phyloP scores from a whole-genome alignment of 2,888 invertebrate genomes.

The Ophion costatus region DNA sequence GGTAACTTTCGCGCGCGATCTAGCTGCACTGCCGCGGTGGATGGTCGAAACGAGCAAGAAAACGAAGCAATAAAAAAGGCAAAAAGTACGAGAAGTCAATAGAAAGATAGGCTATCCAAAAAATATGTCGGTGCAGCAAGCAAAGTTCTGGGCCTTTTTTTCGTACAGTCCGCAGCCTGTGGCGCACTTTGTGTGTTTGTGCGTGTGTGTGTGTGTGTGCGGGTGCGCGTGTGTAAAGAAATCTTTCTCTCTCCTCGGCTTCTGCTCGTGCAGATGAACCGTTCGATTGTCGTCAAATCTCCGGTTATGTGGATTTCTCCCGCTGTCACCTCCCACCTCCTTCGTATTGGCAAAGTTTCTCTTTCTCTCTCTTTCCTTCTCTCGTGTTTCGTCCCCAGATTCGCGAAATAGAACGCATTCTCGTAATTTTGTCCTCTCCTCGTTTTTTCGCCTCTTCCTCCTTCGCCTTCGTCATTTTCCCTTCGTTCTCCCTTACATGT shows the following conservation, averaged over 20 bases:
- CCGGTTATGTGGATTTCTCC: conserved; percentile 49
- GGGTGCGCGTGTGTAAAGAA: conserved; percentile 3
- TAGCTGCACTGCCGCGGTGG: too few relatives aligned
- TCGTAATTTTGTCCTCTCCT: conserved; percentile 40
- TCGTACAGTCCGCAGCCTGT: conserved; percentile 26
- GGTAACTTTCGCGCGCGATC: too few relatives aligned
- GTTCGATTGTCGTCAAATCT: conserved; percentile 68
- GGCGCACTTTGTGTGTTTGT: conserved; percentile 32
- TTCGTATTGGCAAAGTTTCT: conserved; percentile 16
- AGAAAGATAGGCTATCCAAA: conserved; percentile 10
- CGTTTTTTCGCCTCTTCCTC: conserved; percentile 4
- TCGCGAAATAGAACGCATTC: conserved; percentile 31
- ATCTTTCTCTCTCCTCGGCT: conserved; percentile 45
- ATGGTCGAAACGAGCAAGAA: conserved; percentile 4
- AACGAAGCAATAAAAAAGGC: conserved; percentile 2
- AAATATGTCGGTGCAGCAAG: conserved; percentile 33
- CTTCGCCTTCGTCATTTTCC: background rate
- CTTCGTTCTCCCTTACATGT: conserved; percentile 15
- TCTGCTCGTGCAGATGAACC: conserved; percentile 60
- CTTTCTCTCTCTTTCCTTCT: conserved; percentile 26
- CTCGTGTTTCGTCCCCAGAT: background rate
- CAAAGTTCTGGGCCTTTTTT: conserved; percentile 48
- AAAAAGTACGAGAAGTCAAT: conserved; percentile 9
- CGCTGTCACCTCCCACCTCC: conserved; percentile 5
- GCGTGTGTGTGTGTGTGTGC: background rate